Base-by-base conservation (phyloP, 1,140 invertebrate species). In the Carposina sasakii region DNA sequence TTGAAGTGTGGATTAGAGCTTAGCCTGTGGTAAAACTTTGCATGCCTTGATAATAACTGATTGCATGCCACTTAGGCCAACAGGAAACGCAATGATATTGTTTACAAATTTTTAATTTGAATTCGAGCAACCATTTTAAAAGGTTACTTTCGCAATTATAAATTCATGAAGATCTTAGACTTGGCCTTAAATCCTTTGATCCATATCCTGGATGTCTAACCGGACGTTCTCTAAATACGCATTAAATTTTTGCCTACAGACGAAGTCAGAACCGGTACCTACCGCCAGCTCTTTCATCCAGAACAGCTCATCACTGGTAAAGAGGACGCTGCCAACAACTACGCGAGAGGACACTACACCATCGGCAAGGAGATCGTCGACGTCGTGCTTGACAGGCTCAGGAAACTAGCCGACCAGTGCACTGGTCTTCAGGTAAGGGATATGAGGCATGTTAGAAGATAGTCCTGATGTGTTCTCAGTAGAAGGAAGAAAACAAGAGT, bases 321-420 rank as follows among this genome's bases (percentile, higher is more conserved):
- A 66, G 94, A 96, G 77, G 94, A 96, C 75, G 93, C 93, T 6
- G 93, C 93, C 23, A 94, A 94, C 72, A 94, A 94, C 78, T 94
- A 94, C 69, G 93, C 93, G 6, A 85, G 94, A 22, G 94, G 94
- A 23, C 93, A 95, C 84, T 95, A 95, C 85, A 95, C 93, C 51
- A 93, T 95, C 64, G 94, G 94, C 62, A 94, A 93, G 73, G 94
- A 94, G 84, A 92, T 95, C 53, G 91, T 95, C 1, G 93, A 94
- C 63, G 76, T 93, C 5, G 93, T 95, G 0, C 76, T 94, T 24
- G 93, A 95, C 71, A 87, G 92, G 10, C 87, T 92, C 53, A 86
- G 91, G 21, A 92, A 92, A 67, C 72, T 93, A 42, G 90, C 92
- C 16, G 93, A 94, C 73, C 90, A 92, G 67, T 93, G 93, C 68